Evolutionary conservation across 2,888 invertebrate genomes (phyloP).

Genomic region (Tetramorium bicarinatum): DNA sequence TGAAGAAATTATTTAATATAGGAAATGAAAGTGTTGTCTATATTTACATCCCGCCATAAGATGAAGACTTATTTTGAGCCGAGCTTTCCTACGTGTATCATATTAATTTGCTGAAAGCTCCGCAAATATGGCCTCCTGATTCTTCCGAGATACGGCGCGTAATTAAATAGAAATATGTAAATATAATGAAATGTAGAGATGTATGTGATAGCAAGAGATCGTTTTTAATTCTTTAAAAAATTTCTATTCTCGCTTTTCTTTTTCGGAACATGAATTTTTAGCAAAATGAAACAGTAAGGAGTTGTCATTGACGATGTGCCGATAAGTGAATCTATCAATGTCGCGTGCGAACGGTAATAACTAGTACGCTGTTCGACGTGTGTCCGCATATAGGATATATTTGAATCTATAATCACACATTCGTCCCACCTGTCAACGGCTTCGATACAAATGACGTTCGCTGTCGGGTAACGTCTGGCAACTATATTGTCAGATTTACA

Average conservation of each 20-base stretch:
- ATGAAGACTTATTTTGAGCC: conserved; percentile 13
- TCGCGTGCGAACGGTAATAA: conserved; percentile 35
- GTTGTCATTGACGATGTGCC: conserved; percentile 32
- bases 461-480: conserved; percentile 33
- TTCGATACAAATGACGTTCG: conserved; percentile 29
- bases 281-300: not conserved
- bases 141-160: not conserved
- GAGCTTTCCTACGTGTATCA: not conserved
- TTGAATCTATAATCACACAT: conserved; percentile 51
- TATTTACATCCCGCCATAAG: not conserved
- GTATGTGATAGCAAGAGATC: not conserved
- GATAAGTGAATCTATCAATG: conserved; percentile 52
- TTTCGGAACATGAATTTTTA: not conserved
- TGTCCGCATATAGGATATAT: conserved; percentile 48
- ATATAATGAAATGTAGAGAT: not conserved
- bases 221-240: no score
- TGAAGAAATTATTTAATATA: conserved; percentile 10
- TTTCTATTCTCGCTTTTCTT: not conserved
- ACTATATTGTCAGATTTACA: conserved; percentile 42
- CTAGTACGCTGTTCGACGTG: conserved; percentile 39
- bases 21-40: not conserved
- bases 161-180: conserved; percentile 6
- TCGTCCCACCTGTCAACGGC: conserved; percentile 48
- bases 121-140: not conserved
- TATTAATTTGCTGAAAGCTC: not conserved